These are phyloP conservation scores for Calameuta idolon DNA, from an alignment of 2,888 invertebrate species.

Conservation along the genomic window DNA sequence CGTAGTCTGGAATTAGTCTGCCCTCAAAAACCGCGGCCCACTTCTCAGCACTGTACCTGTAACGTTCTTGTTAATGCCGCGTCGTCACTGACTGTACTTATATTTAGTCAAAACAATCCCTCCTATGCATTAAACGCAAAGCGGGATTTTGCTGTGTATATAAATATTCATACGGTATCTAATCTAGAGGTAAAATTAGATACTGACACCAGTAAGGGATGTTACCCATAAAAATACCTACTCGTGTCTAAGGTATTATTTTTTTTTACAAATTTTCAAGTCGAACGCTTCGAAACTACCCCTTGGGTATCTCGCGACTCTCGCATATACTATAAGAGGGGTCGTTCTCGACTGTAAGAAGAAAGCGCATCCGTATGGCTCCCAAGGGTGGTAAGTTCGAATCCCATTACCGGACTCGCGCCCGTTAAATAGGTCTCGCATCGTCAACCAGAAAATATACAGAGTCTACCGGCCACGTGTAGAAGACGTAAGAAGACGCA, in stretches of 20 bases:
- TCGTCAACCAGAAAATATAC: conserved; percentile 68
- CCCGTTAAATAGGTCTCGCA: conserved; percentile 68
- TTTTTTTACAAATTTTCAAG: neutral
- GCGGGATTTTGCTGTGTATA: neutral
- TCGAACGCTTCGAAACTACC: neutral
- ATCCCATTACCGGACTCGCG: conserved; percentile 68
- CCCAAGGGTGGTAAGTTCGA: conserved; percentile 64
- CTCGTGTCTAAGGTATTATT: neutral
- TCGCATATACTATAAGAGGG: neutral
- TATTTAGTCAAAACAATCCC: neutral
- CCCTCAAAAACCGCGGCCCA: conserved; percentile 49
- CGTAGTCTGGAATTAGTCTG: conserved; percentile 55
- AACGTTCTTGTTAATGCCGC: neutral
- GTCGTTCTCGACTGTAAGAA: conserved; percentile 26
- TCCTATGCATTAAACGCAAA: neutral
- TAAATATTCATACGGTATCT: neutral
- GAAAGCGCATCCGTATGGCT: conserved; percentile 58
- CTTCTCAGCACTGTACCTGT: neutral
- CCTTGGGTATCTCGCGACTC: neutral
- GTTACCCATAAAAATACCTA: neutral
- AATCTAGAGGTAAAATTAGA: neutral
- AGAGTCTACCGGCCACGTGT: conserved; percentile 35
- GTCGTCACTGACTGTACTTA: neutral
- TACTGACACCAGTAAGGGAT: neutral
- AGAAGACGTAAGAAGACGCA: conserved; percentile 23